Base-by-base conservation (phyloP, 1,140 invertebrate species). In the Agrypnia vestita region DNA sequence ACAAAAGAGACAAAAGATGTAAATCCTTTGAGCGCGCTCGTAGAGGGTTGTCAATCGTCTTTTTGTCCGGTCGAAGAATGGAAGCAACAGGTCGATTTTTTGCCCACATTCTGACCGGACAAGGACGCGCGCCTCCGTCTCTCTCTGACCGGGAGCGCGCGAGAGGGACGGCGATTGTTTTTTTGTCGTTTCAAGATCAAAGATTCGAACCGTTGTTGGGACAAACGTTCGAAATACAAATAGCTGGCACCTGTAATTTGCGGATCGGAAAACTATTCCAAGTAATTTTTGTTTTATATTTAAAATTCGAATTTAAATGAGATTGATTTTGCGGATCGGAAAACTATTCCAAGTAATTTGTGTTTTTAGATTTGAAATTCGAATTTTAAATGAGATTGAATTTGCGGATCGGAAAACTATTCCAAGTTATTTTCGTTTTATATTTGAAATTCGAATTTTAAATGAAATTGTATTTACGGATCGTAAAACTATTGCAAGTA, bases 71-170 rank as follows among this genome's bases (percentile, higher is more conserved):
- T 72, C 21, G 25, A 49, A 76, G 21, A 76, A 67, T 76, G 75
- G 46, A 64, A 76, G 75, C 75, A 76, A 76, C 75, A 76, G 75
- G 75, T 76, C 75, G 75, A 76, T 64, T 76, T 76, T 76, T 76
- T 75, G 73, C 73, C 56, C 73, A 75, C 73, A 75, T 75, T 76
- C 61, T 76, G 75, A 76, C 56, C 75, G 56, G 75, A 76, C 75
- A 76, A 76, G 75, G 75, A 76, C 75, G 75, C 55, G 75, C 25
- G n/a, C n/a, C 46, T 12, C 75, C 17, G 0, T 62, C 55, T 21
- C 46, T 49, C 1, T 75, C 73, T 59, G 4, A 9, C 53, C n/a
- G n/a, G 3, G 1, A 8, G 44, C n/a, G 55, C 13, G 53, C n/a
- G 55, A 75, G 55, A 21, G 73, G 17, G 53, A 75, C 10, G n/a